Percentiles rank a stretch among this genome's conserved stretches.
phyloP scores from a whole-genome alignment of 2,888 invertebrate species.

The Scrobipalpa atriplicella region DNA sequence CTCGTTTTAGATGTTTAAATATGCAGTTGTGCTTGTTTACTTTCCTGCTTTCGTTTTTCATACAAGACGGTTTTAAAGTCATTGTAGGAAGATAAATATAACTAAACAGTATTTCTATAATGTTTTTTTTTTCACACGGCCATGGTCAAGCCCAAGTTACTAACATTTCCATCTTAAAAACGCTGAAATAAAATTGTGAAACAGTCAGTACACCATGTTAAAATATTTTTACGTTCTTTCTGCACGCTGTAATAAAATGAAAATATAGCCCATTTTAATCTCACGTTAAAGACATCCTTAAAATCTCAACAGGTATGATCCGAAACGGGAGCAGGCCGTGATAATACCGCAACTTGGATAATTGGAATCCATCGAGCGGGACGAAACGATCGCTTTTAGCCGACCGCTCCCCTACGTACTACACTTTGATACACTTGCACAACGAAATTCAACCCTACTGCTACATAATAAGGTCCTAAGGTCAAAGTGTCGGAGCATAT shows the following conservation, averaged over 20 bases:
- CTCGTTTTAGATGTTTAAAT: background rate
- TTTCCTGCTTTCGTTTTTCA: background rate
- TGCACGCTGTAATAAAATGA: no score
- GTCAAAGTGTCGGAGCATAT: background rate
- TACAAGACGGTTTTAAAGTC: no score
- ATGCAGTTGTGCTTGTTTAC: background rate
- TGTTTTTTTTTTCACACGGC: no score
- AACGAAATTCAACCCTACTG: background rate
- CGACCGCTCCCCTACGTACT: conserved; percentile 25
- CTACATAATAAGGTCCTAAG: background rate
- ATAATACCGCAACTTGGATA: conserved; percentile 35
- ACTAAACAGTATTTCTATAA: no score
- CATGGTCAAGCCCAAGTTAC: no score
- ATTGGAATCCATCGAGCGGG: conserved; percentile 35
- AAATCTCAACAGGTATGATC: conserved; percentile 9
- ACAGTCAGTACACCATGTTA: no score
- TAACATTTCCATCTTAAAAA: no score
- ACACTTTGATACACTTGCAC: background rate
- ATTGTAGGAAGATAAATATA: no score
- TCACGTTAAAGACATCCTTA: background rate
- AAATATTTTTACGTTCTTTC: no score
- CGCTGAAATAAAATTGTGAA: no score
- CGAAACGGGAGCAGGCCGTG: conserved; percentile 26
- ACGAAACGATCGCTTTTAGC: conserved; percentile 30
- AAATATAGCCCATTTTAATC: background rate